Percentiles rank a stretch among this genome's conserved stretches.
phyloP scores from a whole-genome alignment of 2,113 vertebrate genomes.

The Platycercus adscitus region DNA sequence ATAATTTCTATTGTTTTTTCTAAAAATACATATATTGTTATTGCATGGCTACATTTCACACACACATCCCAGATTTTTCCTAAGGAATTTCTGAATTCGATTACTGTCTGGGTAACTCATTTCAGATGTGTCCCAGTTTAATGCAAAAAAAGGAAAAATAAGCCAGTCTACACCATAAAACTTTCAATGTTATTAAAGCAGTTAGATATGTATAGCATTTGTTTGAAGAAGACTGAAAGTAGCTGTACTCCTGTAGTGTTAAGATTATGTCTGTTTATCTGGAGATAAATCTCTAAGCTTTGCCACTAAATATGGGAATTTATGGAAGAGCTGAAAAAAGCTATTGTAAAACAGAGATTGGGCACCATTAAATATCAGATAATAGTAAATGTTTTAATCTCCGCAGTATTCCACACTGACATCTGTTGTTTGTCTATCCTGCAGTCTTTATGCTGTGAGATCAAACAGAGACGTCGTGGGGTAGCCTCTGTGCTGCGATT shows the following conservation, averaged over 20 bases:
- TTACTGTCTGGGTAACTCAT: not conserved
- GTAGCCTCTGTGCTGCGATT: constrained; percentile 90
- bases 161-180: constrained; percentile 2
- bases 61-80: not conserved
- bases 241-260: not conserved
- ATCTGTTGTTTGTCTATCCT: constrained; percentile 36
- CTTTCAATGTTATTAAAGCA: not conserved
- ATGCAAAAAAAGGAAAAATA: not conserved
- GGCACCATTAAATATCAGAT: not conserved
- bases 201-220: not conserved
- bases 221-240: not conserved
- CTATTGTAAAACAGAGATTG: not conserved
- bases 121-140: constrained; percentile 34
- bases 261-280: not conserved
- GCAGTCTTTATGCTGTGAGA: constrained; percentile 90
- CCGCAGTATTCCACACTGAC: not conserved
- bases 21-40: not conserved
- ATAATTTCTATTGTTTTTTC: not conserved
- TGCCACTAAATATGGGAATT: not conserved
- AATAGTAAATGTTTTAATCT: not conserved
- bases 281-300: not conserved
- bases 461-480: constrained; percentile 87
- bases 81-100: constrained; percentile 16
- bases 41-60: not conserved
- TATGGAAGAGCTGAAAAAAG: not conserved